A percentile compares a stretch with the other conserved stretches of the same genome.
These are phyloP conservation scores for Parapristionchus giblindavisi DNA, from an alignment of 2,888 invertebrate species.

Conservation along the genomic window DNA sequence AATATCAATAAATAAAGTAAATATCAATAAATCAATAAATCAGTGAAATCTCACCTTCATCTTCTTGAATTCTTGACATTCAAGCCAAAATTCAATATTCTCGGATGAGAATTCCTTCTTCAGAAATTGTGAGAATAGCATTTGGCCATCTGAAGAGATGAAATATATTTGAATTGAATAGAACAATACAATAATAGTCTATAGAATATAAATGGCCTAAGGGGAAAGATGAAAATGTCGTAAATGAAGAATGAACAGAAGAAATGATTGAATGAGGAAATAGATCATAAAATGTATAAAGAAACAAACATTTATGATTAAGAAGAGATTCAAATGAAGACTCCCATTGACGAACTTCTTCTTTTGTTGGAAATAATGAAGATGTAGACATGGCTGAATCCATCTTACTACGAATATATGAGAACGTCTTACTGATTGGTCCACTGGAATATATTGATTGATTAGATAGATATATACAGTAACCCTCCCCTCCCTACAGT, in stretches of 20 bases:
- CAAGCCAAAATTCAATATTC: constrained; percentile 66
- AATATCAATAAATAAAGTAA: neutral
- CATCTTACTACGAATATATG: constrained; percentile 59
- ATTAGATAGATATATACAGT: neutral
- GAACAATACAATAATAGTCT: constrained; percentile 20
- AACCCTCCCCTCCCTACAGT: neutral
- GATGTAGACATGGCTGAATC: constrained; percentile 58
- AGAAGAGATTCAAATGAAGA: constrained; percentile 60
- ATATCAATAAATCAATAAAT: neutral
- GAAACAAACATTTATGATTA: constrained; percentile 60
- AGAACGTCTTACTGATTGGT: constrained; percentile 61
- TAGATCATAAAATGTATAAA: too few species aligned
- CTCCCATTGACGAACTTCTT: constrained; percentile 65
- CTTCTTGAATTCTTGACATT: constrained; percentile 66
- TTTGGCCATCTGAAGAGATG: constrained; percentile 59
- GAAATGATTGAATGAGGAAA: too few species aligned
- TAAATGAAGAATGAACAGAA: too few species aligned
- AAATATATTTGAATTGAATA: constrained; percentile 7
- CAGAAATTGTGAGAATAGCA: constrained; percentile 63
- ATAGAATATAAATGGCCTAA: neutral
- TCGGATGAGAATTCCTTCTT: constrained; percentile 62
- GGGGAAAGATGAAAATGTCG: too few species aligned
- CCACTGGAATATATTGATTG: constrained; percentile 50
- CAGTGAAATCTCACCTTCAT: constrained; percentile 52
- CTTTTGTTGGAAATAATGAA: constrained; percentile 57